Conservation (phyloP, 2,888 invertebrate species). For the Timema cristinae region DNA sequence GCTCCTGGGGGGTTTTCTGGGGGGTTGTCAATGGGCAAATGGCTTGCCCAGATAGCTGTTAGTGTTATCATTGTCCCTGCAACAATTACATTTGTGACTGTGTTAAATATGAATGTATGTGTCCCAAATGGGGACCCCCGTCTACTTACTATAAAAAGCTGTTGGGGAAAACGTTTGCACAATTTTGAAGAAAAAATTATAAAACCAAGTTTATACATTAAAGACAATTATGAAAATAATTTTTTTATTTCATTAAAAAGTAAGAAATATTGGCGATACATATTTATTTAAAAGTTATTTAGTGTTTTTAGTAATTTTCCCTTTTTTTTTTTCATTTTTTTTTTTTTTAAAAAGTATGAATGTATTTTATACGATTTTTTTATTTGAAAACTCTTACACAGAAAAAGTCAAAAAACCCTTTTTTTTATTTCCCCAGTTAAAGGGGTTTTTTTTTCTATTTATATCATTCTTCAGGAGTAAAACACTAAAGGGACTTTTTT, state of each 20-base stretch:
- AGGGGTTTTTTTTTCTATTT: too few relatives aligned
- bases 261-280: too few relatives aligned
- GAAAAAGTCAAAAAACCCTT: too few relatives aligned
- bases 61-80: too few relatives aligned
- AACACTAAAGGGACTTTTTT: too few relatives aligned
- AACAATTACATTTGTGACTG: too few relatives aligned
- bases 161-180: not conserved
- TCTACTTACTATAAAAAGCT: not conserved
- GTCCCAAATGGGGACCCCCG: not conserved
- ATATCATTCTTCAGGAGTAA: too few relatives aligned
- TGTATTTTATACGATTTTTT: too few relatives aligned
- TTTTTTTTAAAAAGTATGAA: too few relatives aligned
- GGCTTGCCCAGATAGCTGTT: too few relatives aligned
- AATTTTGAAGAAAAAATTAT: not conserved
- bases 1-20: not conserved
- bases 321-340: not conserved
- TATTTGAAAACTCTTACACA: too few relatives aligned
- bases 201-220: not conserved
- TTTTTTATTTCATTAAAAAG: not conserved
- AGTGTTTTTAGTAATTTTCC: not conserved
- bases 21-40: not conserved
- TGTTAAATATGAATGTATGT: not conserved
- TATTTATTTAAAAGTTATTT: not conserved
- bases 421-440: too few relatives aligned
- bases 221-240: not conserved